Conservation (phyloP, 2,113 vertebrate species). For the Podarcis muralis region DNA sequence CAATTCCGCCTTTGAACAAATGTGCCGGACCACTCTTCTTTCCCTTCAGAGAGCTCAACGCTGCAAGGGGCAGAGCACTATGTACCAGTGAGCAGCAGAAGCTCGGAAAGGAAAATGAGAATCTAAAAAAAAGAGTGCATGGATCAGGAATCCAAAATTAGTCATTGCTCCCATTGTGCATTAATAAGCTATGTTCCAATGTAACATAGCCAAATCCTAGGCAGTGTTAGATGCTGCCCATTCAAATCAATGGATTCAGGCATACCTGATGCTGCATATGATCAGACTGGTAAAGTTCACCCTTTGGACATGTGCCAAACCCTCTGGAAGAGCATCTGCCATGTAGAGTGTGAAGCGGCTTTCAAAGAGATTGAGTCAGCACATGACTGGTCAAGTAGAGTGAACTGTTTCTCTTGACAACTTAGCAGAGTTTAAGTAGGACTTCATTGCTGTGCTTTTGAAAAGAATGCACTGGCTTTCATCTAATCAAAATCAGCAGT, state of each 20-base stretch:
- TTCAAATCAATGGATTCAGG: not conserved
- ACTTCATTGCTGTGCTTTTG: constrained; percentile 41
- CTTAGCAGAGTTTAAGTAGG: constrained; percentile 12
- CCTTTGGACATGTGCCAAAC: not conserved
- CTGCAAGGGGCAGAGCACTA: not conserved
- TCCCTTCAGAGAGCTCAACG: too few species aligned
- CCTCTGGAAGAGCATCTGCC: not conserved
- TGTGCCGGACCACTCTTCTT: not conserved
- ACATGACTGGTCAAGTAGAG: not conserved
- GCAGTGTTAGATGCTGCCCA: not conserved
- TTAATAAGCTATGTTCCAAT: not conserved
- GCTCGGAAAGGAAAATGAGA: not conserved
- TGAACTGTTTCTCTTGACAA: constrained; percentile 6
- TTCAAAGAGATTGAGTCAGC: not conserved
- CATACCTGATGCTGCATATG: not conserved
- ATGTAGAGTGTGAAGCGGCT: not conserved
- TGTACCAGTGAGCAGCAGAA: not conserved
- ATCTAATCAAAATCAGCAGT: constrained; percentile 23
- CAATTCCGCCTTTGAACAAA: not conserved
- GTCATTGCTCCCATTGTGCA: not conserved
- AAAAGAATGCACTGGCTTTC: constrained; percentile 34
- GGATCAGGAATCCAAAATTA: not conserved
- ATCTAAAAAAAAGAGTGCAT: not conserved
- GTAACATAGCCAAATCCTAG: not conserved
- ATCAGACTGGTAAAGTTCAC: not conserved